These are phyloP conservation scores for Phaedon cochleariae DNA, from an alignment of 2,888 invertebrate genomes.

Conservation along the genomic window DNA sequence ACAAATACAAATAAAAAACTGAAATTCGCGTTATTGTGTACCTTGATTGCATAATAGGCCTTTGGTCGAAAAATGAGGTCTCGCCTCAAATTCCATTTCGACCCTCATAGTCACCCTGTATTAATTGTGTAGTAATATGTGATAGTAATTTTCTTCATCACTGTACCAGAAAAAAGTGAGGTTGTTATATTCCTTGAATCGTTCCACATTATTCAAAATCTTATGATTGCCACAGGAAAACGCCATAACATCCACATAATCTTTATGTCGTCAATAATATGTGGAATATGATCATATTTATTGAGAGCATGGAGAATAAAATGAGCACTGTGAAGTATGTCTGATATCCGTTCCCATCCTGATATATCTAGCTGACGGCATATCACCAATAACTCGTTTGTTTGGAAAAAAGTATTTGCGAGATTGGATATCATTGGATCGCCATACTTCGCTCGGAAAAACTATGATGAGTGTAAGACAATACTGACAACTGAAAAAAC, in stretches of 20 bases:
- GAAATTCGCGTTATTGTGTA: no score
- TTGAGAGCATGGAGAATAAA: slow-evolving; percentile 12
- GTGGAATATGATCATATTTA: slow-evolving; percentile 20
- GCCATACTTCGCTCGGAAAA: slow-evolving; percentile 28
- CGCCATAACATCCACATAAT: slow-evolving; percentile 6
- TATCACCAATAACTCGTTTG: slow-evolving; percentile 44
- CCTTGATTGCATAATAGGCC: no score
- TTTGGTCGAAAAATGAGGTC: no score
- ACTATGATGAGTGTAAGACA: slow-evolving; percentile 29
- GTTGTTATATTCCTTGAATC: no score
- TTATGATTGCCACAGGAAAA: not conserved
- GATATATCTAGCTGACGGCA: slow-evolving; percentile 43
- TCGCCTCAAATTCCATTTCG: no score
- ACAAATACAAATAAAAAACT: no score
- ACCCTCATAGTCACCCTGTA: no score
- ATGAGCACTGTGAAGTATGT: slow-evolving; percentile 50
- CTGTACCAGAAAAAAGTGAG: no score
- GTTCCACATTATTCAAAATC: no score
- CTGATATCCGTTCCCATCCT: slow-evolving; percentile 54
- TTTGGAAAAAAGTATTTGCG: slow-evolving; percentile 39
- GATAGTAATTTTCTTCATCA: no score
- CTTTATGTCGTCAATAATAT: slow-evolving; percentile 13
- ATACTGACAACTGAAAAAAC: slow-evolving; percentile 18
- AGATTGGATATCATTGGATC: slow-evolving; percentile 34
- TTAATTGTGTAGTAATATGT: no score